These are phyloP conservation scores for Denticeps clupeoides DNA, from an alignment of 2,797 vertebrate genomes.

Conservation along the genomic window DNA sequence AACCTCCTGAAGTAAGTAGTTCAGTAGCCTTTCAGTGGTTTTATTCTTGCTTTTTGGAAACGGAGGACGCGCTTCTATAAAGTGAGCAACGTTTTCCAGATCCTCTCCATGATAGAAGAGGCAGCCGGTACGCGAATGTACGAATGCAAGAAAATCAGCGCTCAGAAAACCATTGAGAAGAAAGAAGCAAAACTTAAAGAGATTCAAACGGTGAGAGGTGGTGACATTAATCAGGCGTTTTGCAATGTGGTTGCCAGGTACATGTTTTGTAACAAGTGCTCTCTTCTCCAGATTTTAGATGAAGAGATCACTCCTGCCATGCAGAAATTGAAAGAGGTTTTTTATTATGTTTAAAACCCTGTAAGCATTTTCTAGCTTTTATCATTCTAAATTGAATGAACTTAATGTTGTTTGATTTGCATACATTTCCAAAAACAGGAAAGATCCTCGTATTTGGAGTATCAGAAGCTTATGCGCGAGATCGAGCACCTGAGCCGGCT, in stretches of 20 bases:
- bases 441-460: conserved; percentile 77
- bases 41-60: neutral
- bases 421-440: too few species aligned
- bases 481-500: conserved; percentile 75
- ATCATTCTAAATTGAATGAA: too few species aligned
- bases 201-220: conserved; percentile 83
- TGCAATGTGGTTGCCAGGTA: neutral
- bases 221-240: too few species aligned
- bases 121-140: conserved; percentile 96
- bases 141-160: conserved; percentile 81
- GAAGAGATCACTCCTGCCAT: conserved; percentile 91
- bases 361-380: too few species aligned
- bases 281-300: conserved; percentile 83
- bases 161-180: conserved; percentile 90
- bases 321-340: conserved; percentile 84
- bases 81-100: conserved; percentile 48
- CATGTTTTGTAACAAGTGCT: too few species aligned
- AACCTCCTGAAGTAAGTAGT: conserved; percentile 81
- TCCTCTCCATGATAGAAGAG: conserved; percentile 93
- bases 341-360: neutral
- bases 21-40: neutral
- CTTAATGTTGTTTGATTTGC: too few species aligned
- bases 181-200: conserved; percentile 85
- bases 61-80: neutral
- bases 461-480: conserved; percentile 78